phyloP scores from a whole-genome alignment of 2,797 vertebrate genomes.

The Lacerta viridis region DNA sequence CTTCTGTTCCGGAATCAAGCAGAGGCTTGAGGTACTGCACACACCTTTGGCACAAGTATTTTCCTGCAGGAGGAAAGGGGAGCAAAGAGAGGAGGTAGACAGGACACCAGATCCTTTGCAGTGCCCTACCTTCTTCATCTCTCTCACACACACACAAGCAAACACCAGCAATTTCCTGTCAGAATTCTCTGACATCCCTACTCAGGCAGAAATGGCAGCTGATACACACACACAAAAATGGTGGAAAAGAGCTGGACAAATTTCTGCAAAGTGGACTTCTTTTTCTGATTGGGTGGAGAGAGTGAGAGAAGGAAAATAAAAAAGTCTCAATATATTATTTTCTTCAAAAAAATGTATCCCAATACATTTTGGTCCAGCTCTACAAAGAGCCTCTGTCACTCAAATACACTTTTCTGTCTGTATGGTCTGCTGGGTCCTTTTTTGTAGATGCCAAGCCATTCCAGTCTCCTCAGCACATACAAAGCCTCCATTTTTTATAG shows the following conservation, averaged over 20 bases:
- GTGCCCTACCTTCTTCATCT: neutral
- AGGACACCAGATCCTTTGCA: neutral
- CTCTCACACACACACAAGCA: too few species aligned
- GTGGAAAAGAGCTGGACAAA: neutral
- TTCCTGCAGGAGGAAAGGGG: slow-evolving; percentile 75
- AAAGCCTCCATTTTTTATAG: neutral
- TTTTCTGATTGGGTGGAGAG: neutral
- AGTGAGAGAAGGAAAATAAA: neutral
- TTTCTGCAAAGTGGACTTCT: neutral
- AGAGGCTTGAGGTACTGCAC: slow-evolving; percentile 82
- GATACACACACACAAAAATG: neutral
- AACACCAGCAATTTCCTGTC: neutral
- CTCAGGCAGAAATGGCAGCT: too few species aligned
- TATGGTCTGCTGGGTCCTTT: neutral
- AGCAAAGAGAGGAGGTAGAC: slow-evolving; percentile 3
- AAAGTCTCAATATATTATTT: neutral
- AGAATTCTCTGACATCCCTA: too few species aligned
- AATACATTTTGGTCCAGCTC: neutral
- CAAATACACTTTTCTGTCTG: neutral
- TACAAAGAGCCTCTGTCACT: neutral
- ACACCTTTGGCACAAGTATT: slow-evolving; percentile 86
- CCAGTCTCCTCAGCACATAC: neutral
- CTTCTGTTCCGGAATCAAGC: slow-evolving; percentile 89
- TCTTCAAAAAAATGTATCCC: too few species aligned
- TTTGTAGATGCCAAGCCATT: neutral